phyloP scores from a whole-genome alignment of 1,140 invertebrate genomes.

The Bradynema listronoti region DNA sequence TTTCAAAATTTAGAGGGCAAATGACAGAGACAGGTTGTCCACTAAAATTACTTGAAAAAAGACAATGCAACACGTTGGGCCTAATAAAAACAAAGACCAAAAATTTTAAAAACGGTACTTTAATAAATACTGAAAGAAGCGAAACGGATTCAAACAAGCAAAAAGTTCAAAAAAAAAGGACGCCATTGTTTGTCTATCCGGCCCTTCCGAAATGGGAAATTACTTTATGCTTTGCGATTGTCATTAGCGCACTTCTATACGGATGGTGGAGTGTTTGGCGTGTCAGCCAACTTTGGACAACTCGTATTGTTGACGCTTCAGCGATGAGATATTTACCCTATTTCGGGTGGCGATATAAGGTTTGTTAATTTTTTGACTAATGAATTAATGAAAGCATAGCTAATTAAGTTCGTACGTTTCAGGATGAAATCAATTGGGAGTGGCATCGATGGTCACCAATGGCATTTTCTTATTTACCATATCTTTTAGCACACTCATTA shows the following conservation, averaged over 20 bases:
- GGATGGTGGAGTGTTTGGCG: slow-evolving; percentile 50
- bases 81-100: too few species aligned
- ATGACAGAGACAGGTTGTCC: too few species aligned
- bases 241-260: slow-evolving; percentile 33
- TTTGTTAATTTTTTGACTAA: too few species aligned
- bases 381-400: too few species aligned
- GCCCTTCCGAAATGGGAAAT: slow-evolving; percentile 46
- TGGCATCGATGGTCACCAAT: slow-evolving; percentile 52
- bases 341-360: slow-evolving; percentile 46
- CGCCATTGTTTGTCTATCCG: slow-evolving; percentile 43
- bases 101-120: too few species aligned
- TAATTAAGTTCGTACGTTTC: too few species aligned
- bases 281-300: slow-evolving; percentile 42
- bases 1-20: not conserved
- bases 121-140: too few species aligned
- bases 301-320: slow-evolving; percentile 47
- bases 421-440: slow-evolving; percentile 57
- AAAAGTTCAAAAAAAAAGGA: not conserved
- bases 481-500: slow-evolving; percentile 37
- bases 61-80: too few species aligned
- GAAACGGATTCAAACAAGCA: slow-evolving; percentile 2
- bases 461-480: slow-evolving; percentile 41
- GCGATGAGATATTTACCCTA: slow-evolving; percentile 32
- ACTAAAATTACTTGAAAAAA: too few species aligned
- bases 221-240: slow-evolving; percentile 36